Percentiles rank a stretch among this genome's conserved stretches.
These are phyloP conservation scores for Agrilus biguttatus DNA, from an alignment of 2,888 invertebrate genomes.

Conservation along the genomic window DNA sequence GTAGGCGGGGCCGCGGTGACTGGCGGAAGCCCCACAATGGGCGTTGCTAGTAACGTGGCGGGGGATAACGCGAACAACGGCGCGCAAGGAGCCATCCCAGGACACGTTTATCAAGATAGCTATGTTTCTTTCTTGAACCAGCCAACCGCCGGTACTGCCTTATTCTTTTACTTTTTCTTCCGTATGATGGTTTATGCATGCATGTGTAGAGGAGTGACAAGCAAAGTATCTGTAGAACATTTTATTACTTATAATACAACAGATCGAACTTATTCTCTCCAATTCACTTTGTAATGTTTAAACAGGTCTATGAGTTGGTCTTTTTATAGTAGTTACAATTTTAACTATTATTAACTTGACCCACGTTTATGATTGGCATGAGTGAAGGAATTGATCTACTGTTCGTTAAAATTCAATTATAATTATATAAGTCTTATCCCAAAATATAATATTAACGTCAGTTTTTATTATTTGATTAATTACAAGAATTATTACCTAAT, in stretches of 20 bases:
- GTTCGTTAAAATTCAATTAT: no score
- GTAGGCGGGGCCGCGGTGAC: constrained; percentile 6
- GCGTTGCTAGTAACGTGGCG: constrained; percentile 15
- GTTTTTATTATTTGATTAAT: no score
- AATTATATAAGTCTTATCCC: no score
- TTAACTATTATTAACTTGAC: no score
- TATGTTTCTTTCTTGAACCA: constrained; percentile 53
- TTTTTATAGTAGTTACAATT: no score
- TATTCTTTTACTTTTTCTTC: constrained; percentile 20
- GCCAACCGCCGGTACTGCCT: constrained; percentile 35
- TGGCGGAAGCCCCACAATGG: constrained; percentile 8
- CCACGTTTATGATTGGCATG: no score
- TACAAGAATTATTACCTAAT: no score
- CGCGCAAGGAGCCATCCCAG: constrained; percentile 21
- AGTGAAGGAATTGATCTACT: no score
- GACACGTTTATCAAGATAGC: constrained; percentile 49
- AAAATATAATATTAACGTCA: no score
- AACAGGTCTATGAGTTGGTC: no score
- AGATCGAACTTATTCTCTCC: background rate
- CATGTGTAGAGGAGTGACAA: constrained; percentile 20
- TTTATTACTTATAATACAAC: background rate
- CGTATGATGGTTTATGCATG: constrained; percentile 24
- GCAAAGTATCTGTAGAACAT: background rate
- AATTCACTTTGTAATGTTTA: no score
- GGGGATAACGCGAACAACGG: constrained; percentile 18